phyloP scores from a whole-genome alignment of 2,888 invertebrate genomes.

The Xestia c-nigrum region DNA sequence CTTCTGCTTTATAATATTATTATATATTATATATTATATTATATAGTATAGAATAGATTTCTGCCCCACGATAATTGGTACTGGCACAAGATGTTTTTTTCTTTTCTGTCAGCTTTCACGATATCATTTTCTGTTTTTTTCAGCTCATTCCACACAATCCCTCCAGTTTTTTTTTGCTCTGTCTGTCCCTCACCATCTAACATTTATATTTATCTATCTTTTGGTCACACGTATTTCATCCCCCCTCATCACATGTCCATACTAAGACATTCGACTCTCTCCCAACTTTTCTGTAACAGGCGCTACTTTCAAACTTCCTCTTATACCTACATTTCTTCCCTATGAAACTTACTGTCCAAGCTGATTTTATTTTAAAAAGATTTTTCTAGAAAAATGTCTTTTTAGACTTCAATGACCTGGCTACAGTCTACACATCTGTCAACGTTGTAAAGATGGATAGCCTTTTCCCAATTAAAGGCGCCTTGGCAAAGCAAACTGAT shows the following conservation, averaged over 20 bases:
- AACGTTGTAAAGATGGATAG: slow-evolving; percentile 1
- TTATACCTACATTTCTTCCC: neutral
- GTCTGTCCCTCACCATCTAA: neutral
- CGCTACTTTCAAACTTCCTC: neutral
- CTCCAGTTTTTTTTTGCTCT: neutral
- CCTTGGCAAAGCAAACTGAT: neutral
- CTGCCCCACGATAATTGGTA: too few relatives aligned
- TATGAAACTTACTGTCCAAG: neutral
- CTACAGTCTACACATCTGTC: neutral
- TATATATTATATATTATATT: too few relatives aligned
- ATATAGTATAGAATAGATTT: too few relatives aligned
- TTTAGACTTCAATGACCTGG: neutral
- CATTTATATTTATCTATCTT: neutral
- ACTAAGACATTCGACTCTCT: neutral
- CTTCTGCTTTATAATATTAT: too few relatives aligned
- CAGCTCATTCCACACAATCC: too few relatives aligned
- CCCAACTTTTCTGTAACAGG: neutral
- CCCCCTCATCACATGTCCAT: neutral
- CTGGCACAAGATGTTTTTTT: too few relatives aligned
- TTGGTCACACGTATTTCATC: neutral
- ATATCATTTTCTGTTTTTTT: too few relatives aligned
- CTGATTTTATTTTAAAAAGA: neutral
- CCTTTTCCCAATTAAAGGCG: neutral
- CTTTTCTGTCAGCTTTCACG: too few relatives aligned
- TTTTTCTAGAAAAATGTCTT: neutral